Base-by-base conservation (phyloP, 2,113 vertebrate species). In the Embiotoca jacksoni region DNA sequence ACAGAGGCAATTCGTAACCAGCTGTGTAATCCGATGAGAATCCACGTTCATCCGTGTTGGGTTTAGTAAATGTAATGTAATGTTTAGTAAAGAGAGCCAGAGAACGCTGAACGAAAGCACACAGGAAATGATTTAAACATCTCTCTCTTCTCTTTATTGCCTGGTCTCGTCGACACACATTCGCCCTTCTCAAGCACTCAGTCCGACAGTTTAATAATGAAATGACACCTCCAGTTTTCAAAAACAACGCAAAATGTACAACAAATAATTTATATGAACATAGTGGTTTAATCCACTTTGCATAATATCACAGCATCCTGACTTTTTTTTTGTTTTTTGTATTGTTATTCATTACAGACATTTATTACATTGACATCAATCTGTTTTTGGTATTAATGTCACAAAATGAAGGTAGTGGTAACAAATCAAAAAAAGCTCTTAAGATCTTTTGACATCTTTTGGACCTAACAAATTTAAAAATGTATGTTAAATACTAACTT, bases 141-240 rank as follows among this genome's bases (percentile, higher is more conserved):
- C 47, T 67, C 13, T 72, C 32, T 58, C 6, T 63, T 68, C 8
- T 83, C 73, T 91, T 90, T 90, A 87, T 87, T 90, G 63, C 63
- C 10, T 3, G 33, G 44, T 46, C 30, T 78, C 30, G 66, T 46
- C 58, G 37, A 67, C 44, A 78, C 31, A 16, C 62, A 44, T 33
- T 49, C 15, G 39, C 39, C 47, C 32, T 16, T 4, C 8, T 0
- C 55, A 57, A 33, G 33, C 65, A 35, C 49, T 88, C 69, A 71
- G 44, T 31, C 23, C 23, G 23, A 76, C 31, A 46, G 36, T 64
- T 78, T 33, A 39, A 64, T 58, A 61, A 54, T 32, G 23, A 73
- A 71, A 64, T 23, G 6, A 78, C 41, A 23, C 23, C 23, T 52
- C 7, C 32, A 41, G 32, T 61, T 66, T 55, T 52, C 33, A 79